phyloP scores from a whole-genome alignment of 35 echinoderm and acorn worm genomes.

The Holothuria glaberrima region DNA sequence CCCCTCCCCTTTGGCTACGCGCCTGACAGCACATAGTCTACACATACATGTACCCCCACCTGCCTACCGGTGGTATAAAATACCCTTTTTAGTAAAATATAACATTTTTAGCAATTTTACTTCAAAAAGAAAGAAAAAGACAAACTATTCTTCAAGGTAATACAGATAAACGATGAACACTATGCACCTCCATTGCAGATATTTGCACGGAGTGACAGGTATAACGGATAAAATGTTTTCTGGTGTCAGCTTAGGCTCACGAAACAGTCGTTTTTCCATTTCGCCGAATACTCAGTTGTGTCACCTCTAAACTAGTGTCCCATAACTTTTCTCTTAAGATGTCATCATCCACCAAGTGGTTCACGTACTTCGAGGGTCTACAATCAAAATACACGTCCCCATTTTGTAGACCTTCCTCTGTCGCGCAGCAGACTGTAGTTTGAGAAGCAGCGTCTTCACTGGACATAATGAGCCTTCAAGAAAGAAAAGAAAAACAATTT shows the following conservation, averaged over 20 bases:
- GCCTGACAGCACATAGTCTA: too few relatives aligned
- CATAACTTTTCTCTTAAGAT: conserved; percentile 53
- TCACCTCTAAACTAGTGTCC: conserved; percentile 59
- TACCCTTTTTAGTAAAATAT: not conserved
- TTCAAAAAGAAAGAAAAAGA: not conserved
- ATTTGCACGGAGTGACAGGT: not conserved
- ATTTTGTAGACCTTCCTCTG: conserved; percentile 28
- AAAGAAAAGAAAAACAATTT: not conserved
- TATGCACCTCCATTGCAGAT: not conserved
- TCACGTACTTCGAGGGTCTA: conserved; percentile 51
- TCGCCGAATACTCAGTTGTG: conserved; percentile 5
- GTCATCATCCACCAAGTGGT: conserved; percentile 29
- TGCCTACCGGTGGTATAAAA: too few relatives aligned
- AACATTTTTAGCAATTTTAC: not conserved
- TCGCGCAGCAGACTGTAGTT: conserved; percentile 80
- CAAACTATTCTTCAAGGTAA: not conserved
- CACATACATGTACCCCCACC: too few relatives aligned
- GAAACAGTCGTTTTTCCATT: conserved; percentile 26
- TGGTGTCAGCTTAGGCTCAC: not conserved
- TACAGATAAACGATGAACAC: not conserved
- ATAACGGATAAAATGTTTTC: not conserved
- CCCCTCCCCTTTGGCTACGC: too few relatives aligned
- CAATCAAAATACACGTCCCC: conserved; percentile 56
- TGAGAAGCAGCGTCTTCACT: conserved; percentile 71
- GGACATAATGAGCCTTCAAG: conserved; percentile 56